Base-by-base conservation (phyloP, 2,888 invertebrate species). In the Conomelus anceps region DNA sequence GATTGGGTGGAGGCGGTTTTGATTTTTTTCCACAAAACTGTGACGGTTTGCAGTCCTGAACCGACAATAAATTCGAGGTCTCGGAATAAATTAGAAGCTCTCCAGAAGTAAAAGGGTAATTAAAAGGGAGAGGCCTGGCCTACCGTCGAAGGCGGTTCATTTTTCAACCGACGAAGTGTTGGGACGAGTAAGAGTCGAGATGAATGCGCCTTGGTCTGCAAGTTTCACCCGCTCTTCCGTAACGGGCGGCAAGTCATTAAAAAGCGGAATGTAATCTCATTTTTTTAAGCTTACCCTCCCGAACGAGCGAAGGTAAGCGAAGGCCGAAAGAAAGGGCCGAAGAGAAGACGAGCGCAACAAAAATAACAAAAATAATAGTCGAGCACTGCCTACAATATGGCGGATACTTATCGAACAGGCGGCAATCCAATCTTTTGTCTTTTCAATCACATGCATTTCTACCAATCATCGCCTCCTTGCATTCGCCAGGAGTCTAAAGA, bases 231-330 rank as follows among this genome's bases (percentile, higher is more conserved):
- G 34, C 34, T 34, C 34, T 34, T 34, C 34, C 86, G 29, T 86
- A 24, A 86, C 86, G 24, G 86, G 29, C 86, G 26, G 86, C 29
- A 86, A 86, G n/a, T 86, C 86, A 86, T 86, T 86, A 86, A 86
- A 86, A 86, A 86, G 26, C 29, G 29, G 86, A 86, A 86, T 86
- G 23, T 86, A 86, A 86, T 86, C 86, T 26, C 29, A 86, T 86
- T 86, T 85, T 85, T 86, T 86, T 88, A 88, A 90, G 88, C 34
- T 89, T 87, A 87, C 87, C 63, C 63, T 63, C 63, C 1, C n/a
- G 63, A n/a, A n/a, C n/a, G n/a, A n/a, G n/a, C n/a, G n/a, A 63
- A 63, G 63, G 34, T 34, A 34, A 34, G 34, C 34, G 34, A 26
- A 26, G 26, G 26, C 26, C 26, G 26, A 63, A 63, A 63, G 63